Base-by-base conservation (phyloP, 1,140 invertebrate genomes). In the Hycleus cichorii region DNA sequence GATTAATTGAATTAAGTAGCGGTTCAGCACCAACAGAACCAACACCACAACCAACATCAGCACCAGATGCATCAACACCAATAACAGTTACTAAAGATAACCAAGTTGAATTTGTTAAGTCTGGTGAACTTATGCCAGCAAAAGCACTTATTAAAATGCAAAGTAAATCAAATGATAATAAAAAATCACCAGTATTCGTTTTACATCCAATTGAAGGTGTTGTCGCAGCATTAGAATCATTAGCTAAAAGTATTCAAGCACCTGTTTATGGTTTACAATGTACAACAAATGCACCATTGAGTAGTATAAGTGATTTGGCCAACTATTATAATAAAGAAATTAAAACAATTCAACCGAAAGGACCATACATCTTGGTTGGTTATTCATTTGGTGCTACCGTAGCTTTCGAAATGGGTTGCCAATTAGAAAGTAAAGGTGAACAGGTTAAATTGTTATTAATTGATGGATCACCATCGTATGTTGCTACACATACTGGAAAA, bases 361-460 rank as follows among this genome's bases (percentile, higher is more conserved):
- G 91, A 54, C 92, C 94, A 0, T 96, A 93, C 77, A 83, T 83
- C 18, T 73, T 99, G 40, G 81, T 88, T 39, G 96, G 95, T 3
- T 98, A 98, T 74, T 98, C 95, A 0, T 98, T 92, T 74, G 96
- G 96, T 46, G 87, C 90, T 6, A 84, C 87, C 56, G 84, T 98
- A 7, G 93, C 90, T 3, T 92, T 95, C 70, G 96, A 98, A 78
- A 97, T 98, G 85, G 89, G 87, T 2, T 64, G 87, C 7, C 85
- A 90, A 67, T 72, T 97, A 26, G 91, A 97, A 72, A 76, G 78
- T 56, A 70, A 72, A 32, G 81, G 83, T 7, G 82, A 88, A 66
- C 74, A 76, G 26, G 78, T 81, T 0, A 76, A 78, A n/a, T 72
- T 93, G n/a, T 82, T 90, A 39, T 78, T 97, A 48, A 77, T 97